Evolutionary conservation across 2,888 invertebrate genomes (phyloP).

Genomic region (Plagiodera versicolora): DNA sequence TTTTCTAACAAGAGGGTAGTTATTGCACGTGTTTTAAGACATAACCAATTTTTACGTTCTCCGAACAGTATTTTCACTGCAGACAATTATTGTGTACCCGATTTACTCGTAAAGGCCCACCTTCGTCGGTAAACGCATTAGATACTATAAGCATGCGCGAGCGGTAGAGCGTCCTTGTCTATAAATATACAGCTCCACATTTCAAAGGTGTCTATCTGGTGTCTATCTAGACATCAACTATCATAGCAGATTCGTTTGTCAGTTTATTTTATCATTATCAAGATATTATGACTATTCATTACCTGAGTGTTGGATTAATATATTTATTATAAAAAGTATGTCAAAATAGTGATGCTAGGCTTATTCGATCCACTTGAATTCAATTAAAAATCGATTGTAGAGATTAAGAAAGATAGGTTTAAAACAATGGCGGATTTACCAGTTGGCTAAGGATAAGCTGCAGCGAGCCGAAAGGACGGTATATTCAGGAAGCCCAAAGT

Average conservation of each 20-base stretch:
- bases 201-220: conserved; percentile 33
- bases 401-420: too few relatives aligned
- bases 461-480: too few relatives aligned
- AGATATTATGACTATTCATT: background rate
- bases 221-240: conserved; percentile 8
- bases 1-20: conserved; percentile 32
- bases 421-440: too few relatives aligned
- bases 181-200: conserved; percentile 35
- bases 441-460: too few relatives aligned
- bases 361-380: too few relatives aligned
- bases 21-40: conserved; percentile 47
- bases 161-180: conserved; percentile 39
- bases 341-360: too few relatives aligned
- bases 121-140: conserved; percentile 39
- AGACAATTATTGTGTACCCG: conserved; percentile 41
- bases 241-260: conserved; percentile 1
- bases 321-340: too few relatives aligned
- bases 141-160: conserved; percentile 39
- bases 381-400: too few relatives aligned
- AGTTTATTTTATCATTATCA: background rate
- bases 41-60: conserved; percentile 43
- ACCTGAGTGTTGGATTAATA: too few relatives aligned
- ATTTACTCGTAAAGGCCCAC: conserved; percentile 40
- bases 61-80: conserved; percentile 39
- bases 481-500: too few relatives aligned